These are phyloP conservation scores for Setipinna tenuifilis DNA, from an alignment of 2,797 vertebrate species.

Conservation along the genomic window DNA sequence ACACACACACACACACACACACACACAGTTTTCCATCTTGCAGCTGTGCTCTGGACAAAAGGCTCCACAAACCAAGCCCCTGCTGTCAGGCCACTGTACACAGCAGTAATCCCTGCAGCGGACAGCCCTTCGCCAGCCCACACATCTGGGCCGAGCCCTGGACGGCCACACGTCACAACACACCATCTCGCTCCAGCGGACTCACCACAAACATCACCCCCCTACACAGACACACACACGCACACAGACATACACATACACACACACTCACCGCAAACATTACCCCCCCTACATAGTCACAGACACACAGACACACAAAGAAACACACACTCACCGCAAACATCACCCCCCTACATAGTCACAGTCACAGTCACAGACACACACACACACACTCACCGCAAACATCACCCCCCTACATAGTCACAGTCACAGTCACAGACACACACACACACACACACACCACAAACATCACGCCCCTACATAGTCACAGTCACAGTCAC, in stretches of 20 bases:
- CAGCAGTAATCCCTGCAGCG: not conserved
- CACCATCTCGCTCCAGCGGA: constrained; percentile 26
- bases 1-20: constrained; percentile 21
- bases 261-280: constrained; percentile 7
- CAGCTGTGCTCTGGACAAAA: constrained; percentile 18
- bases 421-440: not conserved
- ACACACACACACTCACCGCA: not conserved
- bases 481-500: not conserved
- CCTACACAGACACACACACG: not conserved
- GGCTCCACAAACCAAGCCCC: not conserved
- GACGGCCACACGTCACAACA: not conserved
- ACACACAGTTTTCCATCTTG: not conserved
- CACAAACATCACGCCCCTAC: not conserved
- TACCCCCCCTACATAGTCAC: constrained; percentile 18
- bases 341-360: not conserved
- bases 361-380: not conserved
- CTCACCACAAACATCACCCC: not conserved
- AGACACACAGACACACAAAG: not conserved
- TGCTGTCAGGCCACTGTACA: not conserved
- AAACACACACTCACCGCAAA: constrained; percentile 1
- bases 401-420: constrained; percentile 21
- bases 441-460: constrained; percentile 11
- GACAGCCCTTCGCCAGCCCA: not conserved
- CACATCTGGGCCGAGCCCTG: not conserved
- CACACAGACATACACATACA: not conserved